Evolutionary conservation across 2,797 vertebrate genomes (phyloP).

Genomic region (Diplodus puntazzo): DNA sequence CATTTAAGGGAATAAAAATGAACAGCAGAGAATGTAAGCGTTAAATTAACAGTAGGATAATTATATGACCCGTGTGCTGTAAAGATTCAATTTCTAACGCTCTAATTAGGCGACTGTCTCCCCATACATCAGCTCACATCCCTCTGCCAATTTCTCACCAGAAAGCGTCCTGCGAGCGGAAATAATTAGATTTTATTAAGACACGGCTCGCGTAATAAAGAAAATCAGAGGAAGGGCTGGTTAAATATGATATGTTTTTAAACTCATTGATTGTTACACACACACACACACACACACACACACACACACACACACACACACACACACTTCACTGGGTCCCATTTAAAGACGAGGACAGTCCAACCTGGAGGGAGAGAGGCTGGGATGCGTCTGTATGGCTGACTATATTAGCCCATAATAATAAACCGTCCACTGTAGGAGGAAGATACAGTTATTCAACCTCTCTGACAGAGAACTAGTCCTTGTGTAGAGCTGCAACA

Average conservation of each 20-base stretch:
- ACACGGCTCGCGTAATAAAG: conserved; percentile 81
- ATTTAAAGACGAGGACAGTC: conserved; percentile 50
- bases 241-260: conserved; percentile 78
- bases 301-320: conserved; percentile 52
- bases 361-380: conserved; percentile 35
- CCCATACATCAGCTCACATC: conserved; percentile 96
- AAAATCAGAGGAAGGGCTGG: conserved; percentile 80
- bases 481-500: background rate
- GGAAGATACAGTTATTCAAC: conserved; percentile 4
- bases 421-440: conserved; percentile 25
- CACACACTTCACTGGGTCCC: conserved; percentile 58
- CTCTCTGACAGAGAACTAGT: conserved; percentile 8
- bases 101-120: conserved; percentile 98
- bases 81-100: conserved; percentile 99
- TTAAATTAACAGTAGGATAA: conserved; percentile 99
- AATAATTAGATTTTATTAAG: conserved; percentile 88
- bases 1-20: conserved; percentile 99
- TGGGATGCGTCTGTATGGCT: conserved; percentile 23
- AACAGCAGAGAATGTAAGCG: conserved; percentile 98
- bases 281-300: too few relatives aligned
- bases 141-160: conserved; percentile 90
- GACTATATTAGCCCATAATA: conserved; percentile 37
- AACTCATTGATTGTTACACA: conserved; percentile 68
- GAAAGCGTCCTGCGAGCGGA: conserved; percentile 85
- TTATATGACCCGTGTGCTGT: conserved; percentile 99